phyloP scores from a whole-genome alignment of 2,888 invertebrate genomes.

The Microplitis manilae region DNA sequence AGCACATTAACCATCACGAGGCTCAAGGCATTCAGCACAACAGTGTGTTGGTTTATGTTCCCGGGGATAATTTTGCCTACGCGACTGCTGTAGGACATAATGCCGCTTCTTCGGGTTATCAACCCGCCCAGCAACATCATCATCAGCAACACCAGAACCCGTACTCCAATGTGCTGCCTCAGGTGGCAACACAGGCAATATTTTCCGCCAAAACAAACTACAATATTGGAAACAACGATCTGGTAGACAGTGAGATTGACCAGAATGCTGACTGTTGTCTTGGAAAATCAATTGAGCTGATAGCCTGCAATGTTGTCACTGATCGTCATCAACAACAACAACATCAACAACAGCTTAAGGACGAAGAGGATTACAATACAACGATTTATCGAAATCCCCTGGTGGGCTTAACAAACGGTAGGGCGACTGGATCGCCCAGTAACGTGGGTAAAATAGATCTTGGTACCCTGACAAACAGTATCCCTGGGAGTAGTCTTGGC shows the following conservation, averaged over 20 bases:
- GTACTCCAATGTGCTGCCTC: conserved; percentile 57
- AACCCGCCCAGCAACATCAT: conserved; percentile 43
- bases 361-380: conserved; percentile 25
- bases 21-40: conserved; percentile 67
- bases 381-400: conserved; percentile 22
- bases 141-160: conserved; percentile 51
- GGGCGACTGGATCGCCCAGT: conserved; percentile 38
- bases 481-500: conserved; percentile 25
- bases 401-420: conserved; percentile 21
- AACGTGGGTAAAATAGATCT: conserved; percentile 36
- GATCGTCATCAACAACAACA: conserved; percentile 30
- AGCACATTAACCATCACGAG: conserved; percentile 38
- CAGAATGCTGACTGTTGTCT: conserved; percentile 28
- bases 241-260: conserved; percentile 31
- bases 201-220: conserved; percentile 57
- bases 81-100: conserved; percentile 29
- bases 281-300: conserved; percentile 31
- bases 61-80: conserved; percentile 75
- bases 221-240: conserved; percentile 24
- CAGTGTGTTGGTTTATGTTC: conserved; percentile 76
- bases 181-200: conserved; percentile 51
- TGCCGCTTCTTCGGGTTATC: conserved; percentile 30
- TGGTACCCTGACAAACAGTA: conserved; percentile 15
- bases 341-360: conserved; percentile 16
- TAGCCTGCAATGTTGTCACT: conserved; percentile 4